Evolutionary conservation across 2,888 invertebrate species (phyloP).

Genomic region (Gisinianus flammeolus): DNA sequence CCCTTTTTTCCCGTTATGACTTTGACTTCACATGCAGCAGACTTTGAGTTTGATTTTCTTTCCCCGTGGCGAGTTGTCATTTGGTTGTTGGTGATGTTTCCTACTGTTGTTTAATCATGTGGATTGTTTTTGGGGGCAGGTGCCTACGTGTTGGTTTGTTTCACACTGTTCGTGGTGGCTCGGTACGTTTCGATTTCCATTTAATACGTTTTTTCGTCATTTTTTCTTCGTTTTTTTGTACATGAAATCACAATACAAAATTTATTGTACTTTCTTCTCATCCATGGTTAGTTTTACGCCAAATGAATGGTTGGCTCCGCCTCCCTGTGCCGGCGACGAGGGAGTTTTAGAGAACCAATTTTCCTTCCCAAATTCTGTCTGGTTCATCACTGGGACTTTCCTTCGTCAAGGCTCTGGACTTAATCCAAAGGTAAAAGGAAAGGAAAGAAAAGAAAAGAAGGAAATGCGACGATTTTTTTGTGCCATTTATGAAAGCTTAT

Average conservation of each 20-base stretch:
- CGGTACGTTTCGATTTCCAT: too few relatives aligned
- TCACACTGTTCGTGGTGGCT: constrained; percentile 94
- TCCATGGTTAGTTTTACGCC: too few relatives aligned
- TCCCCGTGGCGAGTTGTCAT: background rate
- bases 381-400: constrained; percentile 95
- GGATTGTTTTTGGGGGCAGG: constrained; percentile 63
- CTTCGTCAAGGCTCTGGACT: constrained; percentile 91
- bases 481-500: too few relatives aligned
- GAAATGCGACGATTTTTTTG: too few relatives aligned
- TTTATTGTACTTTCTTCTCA: too few relatives aligned
- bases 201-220: too few relatives aligned
- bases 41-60: background rate
- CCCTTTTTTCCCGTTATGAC: too few relatives aligned
- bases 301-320: constrained; percentile 89
- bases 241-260: too few relatives aligned
- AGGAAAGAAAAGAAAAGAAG: too few relatives aligned
- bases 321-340: constrained; percentile 71
- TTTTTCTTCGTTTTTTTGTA: too few relatives aligned
- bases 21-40: too few relatives aligned
- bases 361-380: constrained; percentile 93
- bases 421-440: constrained; percentile 79
- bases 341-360: constrained; percentile 91
- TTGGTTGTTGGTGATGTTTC: background rate
- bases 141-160: constrained; percentile 91
- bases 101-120: background rate